phyloP scores from a whole-genome alignment of 2,888 invertebrate genomes.

The Pristionchus maxplancki region DNA sequence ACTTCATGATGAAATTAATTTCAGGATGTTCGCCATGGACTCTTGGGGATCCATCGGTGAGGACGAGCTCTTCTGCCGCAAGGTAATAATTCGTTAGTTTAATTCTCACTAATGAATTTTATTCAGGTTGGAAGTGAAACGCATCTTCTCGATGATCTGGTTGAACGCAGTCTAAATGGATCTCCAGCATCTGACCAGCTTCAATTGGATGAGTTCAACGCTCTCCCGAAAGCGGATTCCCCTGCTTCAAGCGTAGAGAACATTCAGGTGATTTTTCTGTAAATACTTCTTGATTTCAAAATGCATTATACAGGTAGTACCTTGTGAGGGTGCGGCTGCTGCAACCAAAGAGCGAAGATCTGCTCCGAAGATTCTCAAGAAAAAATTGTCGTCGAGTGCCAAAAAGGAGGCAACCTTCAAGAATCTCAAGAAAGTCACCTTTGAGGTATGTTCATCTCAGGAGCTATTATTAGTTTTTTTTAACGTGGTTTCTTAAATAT shows the following conservation, averaged over 20 bases:
- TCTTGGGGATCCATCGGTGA: conserved; percentile 49
- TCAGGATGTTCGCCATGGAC: conserved; percentile 28
- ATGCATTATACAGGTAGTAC: conserved; percentile 40
- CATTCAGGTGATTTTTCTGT: neutral
- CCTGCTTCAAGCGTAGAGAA: conserved; percentile 47
- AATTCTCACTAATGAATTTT: neutral
- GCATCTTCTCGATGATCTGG: conserved; percentile 48
- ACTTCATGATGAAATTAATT: neutral
- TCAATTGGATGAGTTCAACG: conserved; percentile 30
- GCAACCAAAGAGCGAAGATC: conserved; percentile 41
- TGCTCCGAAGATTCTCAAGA: conserved; percentile 68
- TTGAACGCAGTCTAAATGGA: conserved; percentile 51
- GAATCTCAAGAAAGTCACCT: conserved; percentile 65
- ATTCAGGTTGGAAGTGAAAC: conserved; percentile 47
- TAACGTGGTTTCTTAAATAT: neutral
- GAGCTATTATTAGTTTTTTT: conserved; percentile 13
- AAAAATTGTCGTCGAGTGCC: conserved; percentile 59
- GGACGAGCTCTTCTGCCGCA: conserved; percentile 48
- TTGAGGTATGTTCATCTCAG: conserved; percentile 59
- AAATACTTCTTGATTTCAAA: neutral
- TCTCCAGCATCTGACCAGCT: conserved; percentile 49
- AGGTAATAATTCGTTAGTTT: neutral
- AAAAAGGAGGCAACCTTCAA: conserved; percentile 58
- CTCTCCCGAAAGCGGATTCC: conserved; percentile 33
- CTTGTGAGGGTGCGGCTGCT: conserved; percentile 52